phyloP scores from a whole-genome alignment of 2,888 invertebrate genomes.

The Drosophila buzzatii region DNA sequence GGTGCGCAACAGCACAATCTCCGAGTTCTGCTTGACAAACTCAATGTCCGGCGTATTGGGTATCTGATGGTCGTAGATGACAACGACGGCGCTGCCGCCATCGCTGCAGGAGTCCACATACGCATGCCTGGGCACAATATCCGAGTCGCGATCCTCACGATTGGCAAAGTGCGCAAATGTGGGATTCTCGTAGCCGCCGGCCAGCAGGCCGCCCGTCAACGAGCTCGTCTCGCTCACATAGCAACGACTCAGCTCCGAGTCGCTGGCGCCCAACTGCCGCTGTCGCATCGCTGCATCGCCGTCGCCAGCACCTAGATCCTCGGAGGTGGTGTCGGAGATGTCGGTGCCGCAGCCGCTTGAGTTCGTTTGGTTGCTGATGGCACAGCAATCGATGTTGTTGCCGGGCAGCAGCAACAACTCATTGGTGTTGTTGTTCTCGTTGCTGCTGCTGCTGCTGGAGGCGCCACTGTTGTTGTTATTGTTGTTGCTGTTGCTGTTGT shows the following conservation, averaged over 20 bases:
- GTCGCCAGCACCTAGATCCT: slow-evolving; percentile 76
- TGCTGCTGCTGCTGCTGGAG: slow-evolving; percentile 55
- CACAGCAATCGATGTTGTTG: slow-evolving; percentile 63
- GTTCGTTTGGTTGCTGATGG: slow-evolving; percentile 82
- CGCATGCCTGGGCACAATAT: slow-evolving; percentile 53
- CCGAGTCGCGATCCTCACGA: slow-evolving; percentile 72
- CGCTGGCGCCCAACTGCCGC: slow-evolving; percentile 81
- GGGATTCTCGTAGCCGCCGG: slow-evolving; percentile 84
- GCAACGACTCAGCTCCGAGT: slow-evolving; percentile 84
- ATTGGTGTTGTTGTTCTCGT: slow-evolving; percentile 68
- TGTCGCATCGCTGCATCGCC: slow-evolving; percentile 49
- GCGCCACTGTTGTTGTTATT: slow-evolving; percentile 41
- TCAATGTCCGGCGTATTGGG: slow-evolving; percentile 84
- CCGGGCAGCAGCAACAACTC: slow-evolving; percentile 43
- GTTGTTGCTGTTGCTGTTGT: slow-evolving; percentile 39
- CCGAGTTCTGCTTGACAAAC: slow-evolving; percentile 84
- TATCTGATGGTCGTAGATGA: slow-evolving; percentile 84
- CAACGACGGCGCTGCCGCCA: slow-evolving; percentile 81
- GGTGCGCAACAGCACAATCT: slow-evolving; percentile 84
- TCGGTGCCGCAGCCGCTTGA: slow-evolving; percentile 83
- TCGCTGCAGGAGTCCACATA: slow-evolving; percentile 76
- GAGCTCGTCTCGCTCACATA: slow-evolving; percentile 85
- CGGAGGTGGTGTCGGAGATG: slow-evolving; percentile 82
- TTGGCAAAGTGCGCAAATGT: slow-evolving; percentile 84
- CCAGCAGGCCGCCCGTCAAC: slow-evolving; percentile 74